These are phyloP conservation scores for Muscicapa comitata DNA, from an alignment of 2,797 vertebrate species.

Conservation along the genomic window DNA sequence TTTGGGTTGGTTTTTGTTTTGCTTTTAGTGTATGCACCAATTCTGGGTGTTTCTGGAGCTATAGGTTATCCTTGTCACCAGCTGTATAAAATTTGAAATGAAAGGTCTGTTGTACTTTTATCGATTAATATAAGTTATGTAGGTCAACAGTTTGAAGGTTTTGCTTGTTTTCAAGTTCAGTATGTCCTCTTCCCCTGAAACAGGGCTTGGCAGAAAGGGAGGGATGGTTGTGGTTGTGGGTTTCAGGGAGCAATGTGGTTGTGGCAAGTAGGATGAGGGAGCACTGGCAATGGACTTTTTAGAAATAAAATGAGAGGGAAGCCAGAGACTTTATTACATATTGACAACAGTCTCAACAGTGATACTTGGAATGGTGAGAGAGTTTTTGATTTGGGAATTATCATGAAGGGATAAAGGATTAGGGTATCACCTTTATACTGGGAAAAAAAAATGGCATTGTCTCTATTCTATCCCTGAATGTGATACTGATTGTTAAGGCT, in stretches of 20 bases:
- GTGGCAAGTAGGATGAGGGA: background rate
- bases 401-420: background rate
- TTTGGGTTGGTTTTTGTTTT: background rate
- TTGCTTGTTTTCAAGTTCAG: background rate
- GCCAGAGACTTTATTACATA: background rate
- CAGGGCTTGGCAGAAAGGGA: background rate
- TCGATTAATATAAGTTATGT: rapidly evolving
- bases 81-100: background rate
- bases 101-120: background rate
- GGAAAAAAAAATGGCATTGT: background rate
- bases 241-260: background rate
- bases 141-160: background rate
- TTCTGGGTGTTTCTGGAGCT: background rate
- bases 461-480: background rate
- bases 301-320: background rate
- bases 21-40: background rate
- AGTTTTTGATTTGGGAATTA: background rate
- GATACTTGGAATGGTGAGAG: background rate
- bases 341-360: background rate
- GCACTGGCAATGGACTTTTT: background rate
- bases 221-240: rapidly evolving
- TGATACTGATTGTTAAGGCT: background rate
- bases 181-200: background rate
- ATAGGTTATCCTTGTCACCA: background rate
- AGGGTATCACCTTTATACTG: background rate